Evolutionary conservation across 1,140 invertebrate genomes (phyloP), one percentile per base, ranked within the genome.

Genomic region (Trinorchestia longiramus): DNA sequence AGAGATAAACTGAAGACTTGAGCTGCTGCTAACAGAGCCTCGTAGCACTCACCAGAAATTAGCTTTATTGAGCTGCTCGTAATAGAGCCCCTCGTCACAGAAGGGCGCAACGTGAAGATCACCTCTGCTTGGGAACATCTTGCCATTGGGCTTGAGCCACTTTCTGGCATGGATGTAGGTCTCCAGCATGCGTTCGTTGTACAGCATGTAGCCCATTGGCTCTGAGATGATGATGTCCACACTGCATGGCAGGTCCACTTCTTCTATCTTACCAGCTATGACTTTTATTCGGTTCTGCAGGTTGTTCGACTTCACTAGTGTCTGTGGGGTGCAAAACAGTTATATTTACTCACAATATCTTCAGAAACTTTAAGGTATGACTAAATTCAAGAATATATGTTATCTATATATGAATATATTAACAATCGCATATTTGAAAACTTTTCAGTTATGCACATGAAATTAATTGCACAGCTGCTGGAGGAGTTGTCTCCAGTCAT

Each of bases 151-250:
- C 97, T 98, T 98, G 36, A 99, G 98, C 99, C 99, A 99, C 97
- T 99, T 99, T 97, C 99, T 99, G 4, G 99, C 99, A 98, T 99
- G 99, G 91, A 99, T 97, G 97, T 99, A 99, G 11, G 99, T 99
- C 98, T 99, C 99, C 96, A 99, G 97, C 99, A 99, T 99, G 97
- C 99, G 98, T 97, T 99, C 99, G 97, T 99, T 99, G 97, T 99
- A 99, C 28, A 99, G 97, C 99, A 99, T 99, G 97, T 99, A 99
- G 45, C 99, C 99, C 99, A 99, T 99, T 0, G 99, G 99, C 97
- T 99, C 99, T 19, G 99, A 99, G 96, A 99, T 99, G 97, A 99
- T 99, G 47, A 99, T 98, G 97, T 99, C 99, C 36, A 99, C 99
- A 97, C 98, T 98, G 97, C 99, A 99, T 11, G 99, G 99, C 96